Evolutionary conservation across 2,888 invertebrate genomes (phyloP).

Genomic region (Bombylius major): DNA sequence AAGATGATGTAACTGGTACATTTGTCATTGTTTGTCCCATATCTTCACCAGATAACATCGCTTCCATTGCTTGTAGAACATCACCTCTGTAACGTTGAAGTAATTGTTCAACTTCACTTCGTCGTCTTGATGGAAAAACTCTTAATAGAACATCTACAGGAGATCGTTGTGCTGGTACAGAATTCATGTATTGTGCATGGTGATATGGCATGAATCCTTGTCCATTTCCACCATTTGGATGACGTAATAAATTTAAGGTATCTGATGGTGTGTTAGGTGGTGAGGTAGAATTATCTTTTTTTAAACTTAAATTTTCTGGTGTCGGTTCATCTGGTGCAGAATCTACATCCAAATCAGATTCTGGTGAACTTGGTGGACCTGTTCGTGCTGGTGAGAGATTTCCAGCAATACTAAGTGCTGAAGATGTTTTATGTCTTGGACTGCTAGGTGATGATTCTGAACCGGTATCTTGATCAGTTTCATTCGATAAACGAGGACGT

Average conservation of each 20-base stretch:
- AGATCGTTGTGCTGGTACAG: constrained; percentile 44
- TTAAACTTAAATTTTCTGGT: constrained; percentile 72
- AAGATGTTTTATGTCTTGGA: constrained; percentile 21
- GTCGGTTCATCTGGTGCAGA: constrained; percentile 42
- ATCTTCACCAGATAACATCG: constrained; percentile 58
- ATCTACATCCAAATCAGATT: constrained; percentile 37
- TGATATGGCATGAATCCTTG: constrained; percentile 40
- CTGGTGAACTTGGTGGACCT: constrained; percentile 36
- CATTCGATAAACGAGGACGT: constrained; percentile 34
- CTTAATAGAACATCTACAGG: constrained; percentile 79
- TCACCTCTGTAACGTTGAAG: constrained; percentile 77
- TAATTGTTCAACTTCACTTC: constrained; percentile 74
- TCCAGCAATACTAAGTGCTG: constrained; percentile 26
- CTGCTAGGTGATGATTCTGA: constrained; percentile 36
- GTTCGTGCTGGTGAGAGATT: constrained; percentile 34
- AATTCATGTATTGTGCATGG: constrained; percentile 28
- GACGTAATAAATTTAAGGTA: constrained; percentile 29
- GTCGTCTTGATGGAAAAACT: constrained; percentile 78
- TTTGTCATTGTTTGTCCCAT: constrained; percentile 23
- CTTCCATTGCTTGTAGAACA: constrained; percentile 85
- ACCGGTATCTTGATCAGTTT: constrained; percentile 37
- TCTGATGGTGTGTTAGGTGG: constrained; percentile 35
- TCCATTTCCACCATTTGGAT: constrained; percentile 23
- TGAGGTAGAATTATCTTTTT: constrained; percentile 44
- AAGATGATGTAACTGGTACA: constrained; percentile 26